These are phyloP conservation scores for Horisme vitalbata DNA, from an alignment of 2,888 invertebrate species.

Conservation along the genomic window DNA sequence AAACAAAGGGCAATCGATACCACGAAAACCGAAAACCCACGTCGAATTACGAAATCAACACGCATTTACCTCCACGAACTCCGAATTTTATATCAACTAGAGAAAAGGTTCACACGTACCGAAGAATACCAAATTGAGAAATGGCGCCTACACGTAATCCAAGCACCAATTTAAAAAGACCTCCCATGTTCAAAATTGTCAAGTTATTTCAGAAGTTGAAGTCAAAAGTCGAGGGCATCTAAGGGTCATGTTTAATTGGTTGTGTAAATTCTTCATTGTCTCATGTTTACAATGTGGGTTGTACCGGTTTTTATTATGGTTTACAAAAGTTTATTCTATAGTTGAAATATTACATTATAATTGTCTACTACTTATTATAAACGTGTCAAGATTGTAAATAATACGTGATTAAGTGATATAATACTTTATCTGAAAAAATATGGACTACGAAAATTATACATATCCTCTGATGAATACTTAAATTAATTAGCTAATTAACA, in stretches of 20 bases:
- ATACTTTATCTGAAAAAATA: no score
- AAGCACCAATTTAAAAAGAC: conserved; percentile 39
- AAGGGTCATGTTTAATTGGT: conserved; percentile 49
- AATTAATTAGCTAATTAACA: no score
- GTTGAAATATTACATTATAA: conserved; percentile 27
- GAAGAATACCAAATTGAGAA: conserved; percentile 52
- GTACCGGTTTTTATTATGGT: conserved; percentile 62
- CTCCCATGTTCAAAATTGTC: conserved; percentile 30
- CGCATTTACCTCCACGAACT: conserved; percentile 47
- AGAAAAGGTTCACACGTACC: conserved; percentile 57
- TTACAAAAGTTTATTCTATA: conserved; percentile 44
- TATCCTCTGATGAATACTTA: no score
- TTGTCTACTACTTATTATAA: conserved; percentile 20
- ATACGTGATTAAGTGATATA: no score
- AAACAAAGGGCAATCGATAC: conserved; percentile 14
- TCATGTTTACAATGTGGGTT: conserved; percentile 61
- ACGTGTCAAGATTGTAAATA: no score
- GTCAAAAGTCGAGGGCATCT: conserved; percentile 28
- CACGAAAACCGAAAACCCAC: conserved; percentile 27
- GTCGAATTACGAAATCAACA: conserved; percentile 54
- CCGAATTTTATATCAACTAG: conserved; percentile 57
- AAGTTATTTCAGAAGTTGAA: conserved; percentile 26
- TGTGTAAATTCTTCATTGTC: conserved; percentile 60
- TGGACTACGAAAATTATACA: no score
- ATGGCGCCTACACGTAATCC: conserved; percentile 55